These are phyloP conservation scores for Philereme vetulata DNA, from an alignment of 2,888 invertebrate genomes.

Conservation along the genomic window DNA sequence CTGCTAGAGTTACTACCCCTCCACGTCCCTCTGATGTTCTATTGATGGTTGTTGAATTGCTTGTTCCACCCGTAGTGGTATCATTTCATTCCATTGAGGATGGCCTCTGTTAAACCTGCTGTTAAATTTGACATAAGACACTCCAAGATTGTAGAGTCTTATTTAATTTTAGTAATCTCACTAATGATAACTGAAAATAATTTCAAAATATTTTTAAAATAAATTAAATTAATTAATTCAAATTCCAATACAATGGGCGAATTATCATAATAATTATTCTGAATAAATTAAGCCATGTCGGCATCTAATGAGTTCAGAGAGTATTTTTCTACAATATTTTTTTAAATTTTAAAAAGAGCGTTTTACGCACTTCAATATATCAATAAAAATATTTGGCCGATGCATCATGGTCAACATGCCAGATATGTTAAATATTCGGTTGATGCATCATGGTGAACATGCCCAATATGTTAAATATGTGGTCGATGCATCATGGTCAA, in stretches of 20 bases:
- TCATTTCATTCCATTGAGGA: slow-evolving; percentile 38
- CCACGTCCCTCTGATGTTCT: slow-evolving; percentile 6
- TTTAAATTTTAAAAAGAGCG: slow-evolving; percentile 69
- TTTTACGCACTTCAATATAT: slow-evolving; percentile 76
- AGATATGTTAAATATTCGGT: slow-evolving; percentile 80
- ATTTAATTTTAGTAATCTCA: slow-evolving; percentile 62
- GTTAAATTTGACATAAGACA: slow-evolving; percentile 35
- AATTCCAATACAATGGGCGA: slow-evolving; percentile 59
- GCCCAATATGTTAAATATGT: slow-evolving; percentile 80
- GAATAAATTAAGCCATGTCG: slow-evolving; percentile 68
- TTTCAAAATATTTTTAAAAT: slow-evolving; percentile 47
- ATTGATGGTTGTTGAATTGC: slow-evolving; percentile 26
- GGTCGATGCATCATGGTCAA: slow-evolving; percentile 79
- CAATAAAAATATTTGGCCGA: slow-evolving; percentile 75
- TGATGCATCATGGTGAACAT: slow-evolving; percentile 78
- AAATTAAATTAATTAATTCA: no score
- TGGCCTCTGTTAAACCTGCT: slow-evolving; percentile 25
- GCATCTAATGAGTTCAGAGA: slow-evolving; percentile 73
- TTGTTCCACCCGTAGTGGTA: slow-evolving; percentile 31
- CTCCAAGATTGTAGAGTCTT: slow-evolving; percentile 29
- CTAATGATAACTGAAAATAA: slow-evolving; percentile 66
- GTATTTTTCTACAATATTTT: slow-evolving; percentile 83
- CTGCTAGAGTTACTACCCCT: background rate
- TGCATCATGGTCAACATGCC: slow-evolving; percentile 79
- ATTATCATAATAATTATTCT: slow-evolving; percentile 55